Base-by-base conservation (phyloP, 2,113 vertebrate species). In the Salvelinus alpinus region DNA sequence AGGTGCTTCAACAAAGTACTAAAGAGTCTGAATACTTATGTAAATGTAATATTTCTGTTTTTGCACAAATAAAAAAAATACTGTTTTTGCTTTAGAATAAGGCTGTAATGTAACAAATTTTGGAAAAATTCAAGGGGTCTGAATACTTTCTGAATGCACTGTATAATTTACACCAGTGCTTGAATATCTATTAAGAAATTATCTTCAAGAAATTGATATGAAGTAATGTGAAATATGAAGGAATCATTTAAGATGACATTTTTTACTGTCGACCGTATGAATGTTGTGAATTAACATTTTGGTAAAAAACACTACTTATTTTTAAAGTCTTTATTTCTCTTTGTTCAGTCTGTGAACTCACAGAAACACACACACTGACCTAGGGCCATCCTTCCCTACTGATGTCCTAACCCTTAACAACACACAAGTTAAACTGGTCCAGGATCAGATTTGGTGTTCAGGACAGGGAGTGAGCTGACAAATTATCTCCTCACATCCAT, bases 271-370 rank as follows among this genome's bases (percentile, higher is more conserved):
- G 22, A 70, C 31, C 38, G 1, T 22, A 57, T 57, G 51, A 5
- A n/a, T 47, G 20, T 38, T 38, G 7, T 38, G 34, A 0, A 38
- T 57, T 4, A 57, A 57, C 18, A 3, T 0, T 11, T 38, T 5
- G 24, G 16, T 16, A 64, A 64, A 64, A 31, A 7, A 34, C 18
- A 31, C 9, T n/a, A 34, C 25, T 78, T 85, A 38, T 89, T 83
- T 78, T 84, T 5, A 86, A 88, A 85, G 81, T 90, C 74, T 89
- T 88, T 90, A 88, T 91, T 86, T 88, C 69, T 80, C 76, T 87
- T 82, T 89, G 64, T 89, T 85, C 87, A 90, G 71, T 85, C 84
- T 88, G 86, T 87, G 87, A 62, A 74, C 72, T 75, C 87, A 86
- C 81, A 84, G 68, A 47, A 76, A 79, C 75, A 75, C 70, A 76